phyloP scores from a whole-genome alignment of 2,113 vertebrate species.

The Syngnathoides biaculeatus region DNA sequence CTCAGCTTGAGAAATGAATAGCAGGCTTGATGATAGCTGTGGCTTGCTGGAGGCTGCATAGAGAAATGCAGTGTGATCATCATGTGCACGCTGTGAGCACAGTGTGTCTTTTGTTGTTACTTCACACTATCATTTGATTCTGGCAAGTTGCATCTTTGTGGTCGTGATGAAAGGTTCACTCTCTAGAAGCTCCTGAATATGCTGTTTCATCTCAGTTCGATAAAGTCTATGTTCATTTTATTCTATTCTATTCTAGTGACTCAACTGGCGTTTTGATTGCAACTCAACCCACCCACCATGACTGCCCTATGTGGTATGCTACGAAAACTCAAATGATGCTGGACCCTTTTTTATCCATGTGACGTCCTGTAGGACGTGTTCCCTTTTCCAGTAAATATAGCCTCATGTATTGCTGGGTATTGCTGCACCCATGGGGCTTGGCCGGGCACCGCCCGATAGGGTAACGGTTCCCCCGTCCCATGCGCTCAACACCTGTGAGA shows the following conservation, averaged over 20 bases:
- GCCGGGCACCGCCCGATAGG: too few relatives aligned
- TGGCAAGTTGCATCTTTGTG: slow-evolving; percentile 5
- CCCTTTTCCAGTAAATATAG: slow-evolving; percentile 14
- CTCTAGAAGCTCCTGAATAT: slow-evolving; percentile 7
- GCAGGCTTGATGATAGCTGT: neutral
- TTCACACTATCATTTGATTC: slow-evolving; percentile 23
- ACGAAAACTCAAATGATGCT: neutral
- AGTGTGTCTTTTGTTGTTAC: slow-evolving; percentile 50
- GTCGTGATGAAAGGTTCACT: slow-evolving; percentile 1
- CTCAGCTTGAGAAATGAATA: slow-evolving; percentile 4
- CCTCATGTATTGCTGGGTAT: slow-evolving; percentile 15
- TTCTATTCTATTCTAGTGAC: neutral
- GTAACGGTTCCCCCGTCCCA: too few relatives aligned
- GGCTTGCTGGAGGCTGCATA: slow-evolving; percentile 30
- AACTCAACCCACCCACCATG: slow-evolving; percentile 1
- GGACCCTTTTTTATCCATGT: neutral
- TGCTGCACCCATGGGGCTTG: too few relatives aligned
- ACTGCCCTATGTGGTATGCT: neutral
- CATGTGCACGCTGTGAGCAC: slow-evolving; percentile 56
- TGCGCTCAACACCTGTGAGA: too few relatives aligned
- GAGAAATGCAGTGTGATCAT: slow-evolving; percentile 51
- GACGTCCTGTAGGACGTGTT: neutral
- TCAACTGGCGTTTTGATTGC: neutral
- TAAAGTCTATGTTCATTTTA: neutral
- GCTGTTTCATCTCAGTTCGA: neutral